phyloP scores from a whole-genome alignment of 2,888 invertebrate genomes.

The Lepidonotus clava region DNA sequence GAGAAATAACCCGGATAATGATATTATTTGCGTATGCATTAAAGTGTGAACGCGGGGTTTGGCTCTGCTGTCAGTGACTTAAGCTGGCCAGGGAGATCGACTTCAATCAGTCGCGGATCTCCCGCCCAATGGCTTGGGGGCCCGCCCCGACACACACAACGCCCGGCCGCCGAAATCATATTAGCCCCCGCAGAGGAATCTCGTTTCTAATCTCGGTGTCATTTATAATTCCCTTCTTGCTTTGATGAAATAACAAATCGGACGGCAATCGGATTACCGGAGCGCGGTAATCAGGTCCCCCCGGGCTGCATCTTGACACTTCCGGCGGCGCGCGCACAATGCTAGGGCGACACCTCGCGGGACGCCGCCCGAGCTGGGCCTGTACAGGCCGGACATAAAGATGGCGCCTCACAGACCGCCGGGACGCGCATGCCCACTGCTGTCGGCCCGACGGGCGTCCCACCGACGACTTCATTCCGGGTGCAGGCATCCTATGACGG shows the following conservation, averaged over 20 bases:
- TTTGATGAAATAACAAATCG: constrained; percentile 50
- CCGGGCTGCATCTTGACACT: constrained; percentile 25
- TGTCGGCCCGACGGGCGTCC: not conserved
- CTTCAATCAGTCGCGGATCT: constrained; percentile 18
- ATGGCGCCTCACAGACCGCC: not conserved
- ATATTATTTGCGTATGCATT: constrained; percentile 50
- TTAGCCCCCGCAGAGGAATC: constrained; percentile 26
- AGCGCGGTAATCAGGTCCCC: constrained; percentile 40
- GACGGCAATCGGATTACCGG: constrained; percentile 35
- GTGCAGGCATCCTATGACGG: constrained; percentile 14
- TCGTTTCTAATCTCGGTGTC: constrained; percentile 49
- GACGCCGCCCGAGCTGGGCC: not conserved
- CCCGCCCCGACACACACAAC: not conserved
- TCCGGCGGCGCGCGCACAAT: constrained; percentile 27
- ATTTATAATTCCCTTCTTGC: constrained; percentile 51
- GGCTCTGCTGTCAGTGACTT: constrained; percentile 22
- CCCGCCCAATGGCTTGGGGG: not conserved
- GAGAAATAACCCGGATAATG: constrained; percentile 48
- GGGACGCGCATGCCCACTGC: not conserved
- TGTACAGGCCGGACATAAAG: not conserved
- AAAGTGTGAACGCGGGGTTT: not conserved
- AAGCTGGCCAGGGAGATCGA: constrained; percentile 33
- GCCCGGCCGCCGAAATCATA: constrained; percentile 10
- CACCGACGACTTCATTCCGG: constrained; percentile 13
- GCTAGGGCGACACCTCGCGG: not conserved